Evolutionary conservation across 2,113 vertebrate species (phyloP), one percentile per base, ranked within the genome.

Genomic region (Toxotes chatareus): DNA sequence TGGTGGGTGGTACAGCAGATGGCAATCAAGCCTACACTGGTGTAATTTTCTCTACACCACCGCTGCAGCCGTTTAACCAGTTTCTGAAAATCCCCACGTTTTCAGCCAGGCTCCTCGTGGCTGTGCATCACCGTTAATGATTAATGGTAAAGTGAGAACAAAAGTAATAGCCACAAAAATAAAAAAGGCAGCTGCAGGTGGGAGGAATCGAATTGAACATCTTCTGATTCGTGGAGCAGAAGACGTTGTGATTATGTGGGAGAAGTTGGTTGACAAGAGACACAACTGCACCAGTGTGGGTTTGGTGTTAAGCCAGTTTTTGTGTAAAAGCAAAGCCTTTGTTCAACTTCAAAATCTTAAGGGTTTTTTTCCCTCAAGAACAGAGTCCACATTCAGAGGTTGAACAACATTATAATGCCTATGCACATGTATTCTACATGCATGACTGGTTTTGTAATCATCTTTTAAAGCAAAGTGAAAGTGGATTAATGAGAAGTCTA

Each of bases 161-260:
- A 84, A 87, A 80, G 72, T 76, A 84, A 80, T 16, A 42, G 38
- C 51, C 38, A 21, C 42, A 16, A 34, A 62, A 75, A 79, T 10
- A 81, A 67, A 80, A 87, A 49, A 14, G 78, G 87, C 91, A 89
- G 88, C 92, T 90, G 91, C 84, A 87, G 86, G 92, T 93, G 90
- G 92, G 92, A 89, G 92, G 89, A 83, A 80, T 71, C 23, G 56
- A n/a, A 62, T 62, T 49, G 21, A 89, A 76, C 85, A 46, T 89
- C 80, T 82, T 82, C 74, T 80, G 83, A 85, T 74, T 89, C 5
- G 42, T 0, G 42, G 23, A 85, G 67, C 17, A 65, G 68, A 73
- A 79, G 89, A 85, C 72, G 79, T 31, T 63, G 82, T 86, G 85
- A 82, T 90, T 83, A 82, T 21, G 86, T 87, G 88, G 78, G 91